These are phyloP conservation scores for Oceanites oceanicus DNA, from an alignment of 2,113 vertebrate genomes.

Conservation along the genomic window DNA sequence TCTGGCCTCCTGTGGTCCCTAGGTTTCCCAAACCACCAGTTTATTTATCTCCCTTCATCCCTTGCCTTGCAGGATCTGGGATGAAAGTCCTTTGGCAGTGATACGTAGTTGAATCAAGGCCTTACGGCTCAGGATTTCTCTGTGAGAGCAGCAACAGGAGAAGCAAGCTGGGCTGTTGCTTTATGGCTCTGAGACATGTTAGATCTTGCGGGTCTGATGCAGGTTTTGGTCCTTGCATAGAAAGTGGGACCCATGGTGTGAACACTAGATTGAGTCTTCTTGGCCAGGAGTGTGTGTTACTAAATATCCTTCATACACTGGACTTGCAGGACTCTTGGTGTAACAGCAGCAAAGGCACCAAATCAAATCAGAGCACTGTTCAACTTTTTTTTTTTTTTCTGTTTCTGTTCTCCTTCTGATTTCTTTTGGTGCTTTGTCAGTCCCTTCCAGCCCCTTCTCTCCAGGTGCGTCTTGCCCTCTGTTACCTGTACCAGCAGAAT, in stretches of 20 bases:
- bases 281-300: not conserved
- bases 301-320: not conserved
- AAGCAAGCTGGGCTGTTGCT: not conserved
- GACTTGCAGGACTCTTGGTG: not conserved
- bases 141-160: not conserved
- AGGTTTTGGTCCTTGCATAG: not conserved
- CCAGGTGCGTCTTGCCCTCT: conserved; percentile 69
- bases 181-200: not conserved
- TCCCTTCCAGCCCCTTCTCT: conserved; percentile 60
- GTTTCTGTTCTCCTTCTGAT: conserved; percentile 9
- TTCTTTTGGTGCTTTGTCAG: conserved; percentile 37
- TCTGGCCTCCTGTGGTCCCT: not conserved
- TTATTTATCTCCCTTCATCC: not conserved
- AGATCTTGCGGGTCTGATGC: not conserved
- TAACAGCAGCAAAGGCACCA: not conserved
- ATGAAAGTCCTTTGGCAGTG: not conserved
- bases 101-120: not conserved
- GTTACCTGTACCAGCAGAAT: conserved; percentile 84
- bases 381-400: not conserved
- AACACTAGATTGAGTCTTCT: not conserved
- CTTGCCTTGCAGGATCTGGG: not conserved
- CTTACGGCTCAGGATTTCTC: not conserved
- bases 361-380: not conserved
- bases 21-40: not conserved
- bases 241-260: not conserved